phyloP scores from a whole-genome alignment of 2,888 invertebrate species.

The Dimorphilus gyrociliatus region DNA sequence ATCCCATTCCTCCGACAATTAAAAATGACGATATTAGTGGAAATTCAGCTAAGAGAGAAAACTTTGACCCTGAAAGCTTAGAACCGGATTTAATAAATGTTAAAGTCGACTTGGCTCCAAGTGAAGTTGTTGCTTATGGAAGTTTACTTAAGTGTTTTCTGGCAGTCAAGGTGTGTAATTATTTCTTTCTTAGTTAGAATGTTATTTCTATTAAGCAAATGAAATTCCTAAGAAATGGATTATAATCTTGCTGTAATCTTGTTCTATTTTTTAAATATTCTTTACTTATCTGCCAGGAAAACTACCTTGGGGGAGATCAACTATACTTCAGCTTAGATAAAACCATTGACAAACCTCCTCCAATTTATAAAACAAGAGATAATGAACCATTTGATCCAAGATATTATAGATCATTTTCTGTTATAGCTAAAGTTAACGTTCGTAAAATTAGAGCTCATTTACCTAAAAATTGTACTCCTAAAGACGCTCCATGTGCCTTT shows the following conservation, averaged over 20 bases:
- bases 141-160: slow-evolving; percentile 74
- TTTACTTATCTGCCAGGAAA: slow-evolving; percentile 48
- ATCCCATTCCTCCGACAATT: slow-evolving; percentile 54
- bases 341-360: slow-evolving; percentile 1
- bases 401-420: slow-evolving; percentile 70
- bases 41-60: slow-evolving; percentile 20
- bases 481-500: slow-evolving; percentile 66
- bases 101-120: slow-evolving; percentile 84
- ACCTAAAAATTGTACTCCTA: slow-evolving; percentile 72
- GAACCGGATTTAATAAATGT: slow-evolving; percentile 74
- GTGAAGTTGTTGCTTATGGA: slow-evolving; percentile 75
- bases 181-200: neutral
- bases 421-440: slow-evolving; percentile 75
- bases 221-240: neutral
- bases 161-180: slow-evolving; percentile 51
- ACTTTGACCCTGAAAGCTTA: slow-evolving; percentile 70
- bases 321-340: slow-evolving; percentile 66
- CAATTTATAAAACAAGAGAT: slow-evolving; percentile 4
- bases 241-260: neutral
- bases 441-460: slow-evolving; percentile 90
- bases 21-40: slow-evolving; percentile 2
- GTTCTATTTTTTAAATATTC: slow-evolving; percentile 5
- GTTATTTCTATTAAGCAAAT: neutral
- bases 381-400: slow-evolving; percentile 56
- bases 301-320: slow-evolving; percentile 92